phyloP scores from a whole-genome alignment of 2,888 invertebrate species.

The Tigriopus californicus region DNA sequence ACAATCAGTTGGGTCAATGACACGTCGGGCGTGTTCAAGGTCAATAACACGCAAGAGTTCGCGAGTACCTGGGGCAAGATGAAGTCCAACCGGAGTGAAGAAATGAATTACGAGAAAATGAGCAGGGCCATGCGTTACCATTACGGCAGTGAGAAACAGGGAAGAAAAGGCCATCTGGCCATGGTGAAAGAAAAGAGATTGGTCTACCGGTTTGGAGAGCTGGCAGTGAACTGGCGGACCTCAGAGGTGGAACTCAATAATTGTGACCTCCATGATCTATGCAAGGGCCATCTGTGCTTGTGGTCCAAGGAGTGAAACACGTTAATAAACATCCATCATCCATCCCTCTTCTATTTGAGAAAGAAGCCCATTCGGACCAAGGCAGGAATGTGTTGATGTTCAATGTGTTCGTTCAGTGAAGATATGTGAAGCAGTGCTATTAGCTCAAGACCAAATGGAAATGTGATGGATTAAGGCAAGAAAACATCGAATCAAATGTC shows the following conservation, averaged over 20 bases:
- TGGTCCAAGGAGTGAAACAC: conserved; percentile 3
- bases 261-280: conserved; percentile 3
- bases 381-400: no score
- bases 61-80: conserved; percentile 13
- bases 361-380: not conserved
- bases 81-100: conserved; percentile 12
- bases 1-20: conserved; percentile 9
- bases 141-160: conserved; percentile 12
- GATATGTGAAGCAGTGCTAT: no score
- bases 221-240: conserved; percentile 8
- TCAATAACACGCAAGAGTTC: conserved; percentile 8
- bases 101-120: conserved; percentile 16
- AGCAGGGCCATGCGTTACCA: conserved; percentile 14
- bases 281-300: not conserved
- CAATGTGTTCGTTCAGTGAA: no score
- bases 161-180: conserved; percentile 12
- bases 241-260: not conserved
- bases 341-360: not conserved
- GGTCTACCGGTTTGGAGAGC: conserved; percentile 8
- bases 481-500: no score
- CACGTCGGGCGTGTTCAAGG: conserved; percentile 1
- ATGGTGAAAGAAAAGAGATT: conserved; percentile 14
- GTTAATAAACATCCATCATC: not conserved
- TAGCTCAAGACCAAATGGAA: no score
- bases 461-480: no score